Evolutionary conservation across 2,113 vertebrate species (phyloP).

Genomic region (Anguilla rostrata): DNA sequence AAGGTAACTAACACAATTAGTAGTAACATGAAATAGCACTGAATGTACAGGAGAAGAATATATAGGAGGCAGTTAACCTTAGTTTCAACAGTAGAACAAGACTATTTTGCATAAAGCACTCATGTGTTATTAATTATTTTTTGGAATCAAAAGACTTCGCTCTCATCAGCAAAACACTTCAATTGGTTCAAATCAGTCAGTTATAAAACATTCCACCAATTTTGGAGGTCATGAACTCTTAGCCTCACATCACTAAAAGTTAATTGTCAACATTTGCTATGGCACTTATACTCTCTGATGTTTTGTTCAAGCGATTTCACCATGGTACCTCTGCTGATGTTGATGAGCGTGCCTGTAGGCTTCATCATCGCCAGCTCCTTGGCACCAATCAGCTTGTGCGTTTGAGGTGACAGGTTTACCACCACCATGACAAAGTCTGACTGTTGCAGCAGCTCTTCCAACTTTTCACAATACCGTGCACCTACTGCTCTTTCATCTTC

Average conservation of each 20-base stretch:
- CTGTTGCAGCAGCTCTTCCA: slow-evolving; percentile 68
- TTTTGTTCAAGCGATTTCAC: not conserved
- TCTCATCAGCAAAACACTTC: not conserved
- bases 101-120: too few relatives aligned
- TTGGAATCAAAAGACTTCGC: not conserved
- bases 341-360: slow-evolving; percentile 68
- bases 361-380: slow-evolving; percentile 75
- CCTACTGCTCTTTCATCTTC: slow-evolving; percentile 71
- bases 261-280: not conserved
- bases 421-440: slow-evolving; percentile 77
- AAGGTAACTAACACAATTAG: too few relatives aligned
- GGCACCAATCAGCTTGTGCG: slow-evolving; percentile 65
- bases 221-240: not conserved
- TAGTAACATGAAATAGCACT: too few relatives aligned
- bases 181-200: not conserved
- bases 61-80: too few relatives aligned
- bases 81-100: too few relatives aligned
- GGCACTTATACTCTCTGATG: not conserved
- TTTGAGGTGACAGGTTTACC: slow-evolving; percentile 65
- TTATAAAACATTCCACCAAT: not conserved
- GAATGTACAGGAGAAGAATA: too few relatives aligned
- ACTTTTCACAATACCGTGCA: slow-evolving; percentile 67
- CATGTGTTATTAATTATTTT: not conserved
- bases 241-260: not conserved
- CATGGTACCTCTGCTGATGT: slow-evolving; percentile 73